phyloP scores from a whole-genome alignment of 2,888 invertebrate genomes.

The Heliconius ethilla region DNA sequence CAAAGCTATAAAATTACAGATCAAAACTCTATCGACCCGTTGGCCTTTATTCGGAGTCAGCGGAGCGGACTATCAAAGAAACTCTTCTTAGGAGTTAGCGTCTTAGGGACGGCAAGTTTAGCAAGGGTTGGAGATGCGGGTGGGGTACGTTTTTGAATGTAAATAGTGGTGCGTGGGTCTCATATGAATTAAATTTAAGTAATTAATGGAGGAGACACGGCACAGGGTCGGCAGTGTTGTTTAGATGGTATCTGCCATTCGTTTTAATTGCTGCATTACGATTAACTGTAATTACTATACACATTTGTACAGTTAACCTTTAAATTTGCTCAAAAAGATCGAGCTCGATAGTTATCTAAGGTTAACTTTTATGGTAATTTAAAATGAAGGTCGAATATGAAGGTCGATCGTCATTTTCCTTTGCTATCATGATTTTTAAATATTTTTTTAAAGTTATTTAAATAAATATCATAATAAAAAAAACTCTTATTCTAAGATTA shows the following conservation, averaged over 20 bases:
- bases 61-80: constrained; percentile 82
- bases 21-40: constrained; percentile 80
- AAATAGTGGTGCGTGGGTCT: constrained; percentile 76
- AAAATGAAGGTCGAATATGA: not conserved
- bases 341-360: not conserved
- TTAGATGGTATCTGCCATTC: constrained; percentile 58
- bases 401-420: not conserved
- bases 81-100: constrained; percentile 79
- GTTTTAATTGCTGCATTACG: constrained; percentile 53
- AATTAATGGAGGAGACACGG: constrained; percentile 71
- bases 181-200: constrained; percentile 82
- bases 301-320: constrained; percentile 3
- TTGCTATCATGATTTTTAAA: not conserved
- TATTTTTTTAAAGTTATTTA: not conserved
- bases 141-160: constrained; percentile 78
- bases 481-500: not conserved
- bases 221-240: constrained; percentile 46
- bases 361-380: not conserved
- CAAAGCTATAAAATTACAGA: constrained; percentile 82
- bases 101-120: constrained; percentile 79
- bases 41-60: constrained; percentile 77
- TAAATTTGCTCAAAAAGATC: constrained; percentile 32
- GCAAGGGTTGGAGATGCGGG: constrained; percentile 79
- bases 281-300: constrained; percentile 64
- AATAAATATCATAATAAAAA: not conserved